phyloP scores from a whole-genome alignment of 2,888 invertebrate species.

The Syrphus vitripennis region DNA sequence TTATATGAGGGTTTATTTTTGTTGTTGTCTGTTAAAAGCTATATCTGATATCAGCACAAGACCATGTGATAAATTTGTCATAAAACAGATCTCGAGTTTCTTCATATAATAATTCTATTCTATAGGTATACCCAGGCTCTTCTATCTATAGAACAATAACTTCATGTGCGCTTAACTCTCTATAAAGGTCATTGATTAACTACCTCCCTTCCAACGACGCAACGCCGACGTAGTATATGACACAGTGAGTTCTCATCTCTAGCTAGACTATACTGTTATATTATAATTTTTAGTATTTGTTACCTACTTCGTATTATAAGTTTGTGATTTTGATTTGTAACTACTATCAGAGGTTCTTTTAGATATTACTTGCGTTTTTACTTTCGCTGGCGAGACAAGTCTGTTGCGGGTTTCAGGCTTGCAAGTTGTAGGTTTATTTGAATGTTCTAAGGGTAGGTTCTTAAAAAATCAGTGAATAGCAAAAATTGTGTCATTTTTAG shows the following conservation, averaged over 20 bases:
- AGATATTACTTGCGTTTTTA: neutral
- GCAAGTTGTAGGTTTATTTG: neutral
- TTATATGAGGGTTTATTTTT: neutral
- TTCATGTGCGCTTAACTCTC: neutral
- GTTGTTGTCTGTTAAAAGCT: neutral
- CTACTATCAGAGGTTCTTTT: neutral
- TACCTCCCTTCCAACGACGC: neutral
- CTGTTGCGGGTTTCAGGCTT: neutral
- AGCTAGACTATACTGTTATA: neutral
- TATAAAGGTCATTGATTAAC: conserved; percentile 14
- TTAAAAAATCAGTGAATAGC: neutral
- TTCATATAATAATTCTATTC: neutral
- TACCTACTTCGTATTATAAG: neutral
- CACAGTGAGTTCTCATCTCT: neutral
- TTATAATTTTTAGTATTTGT: neutral
- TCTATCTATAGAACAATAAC: conserved; percentile 18
- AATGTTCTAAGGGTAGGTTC: neutral
- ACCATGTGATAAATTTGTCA: neutral
- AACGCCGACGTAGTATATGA: neutral
- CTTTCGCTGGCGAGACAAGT: neutral
- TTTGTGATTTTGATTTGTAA: neutral
- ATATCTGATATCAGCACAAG: neutral
- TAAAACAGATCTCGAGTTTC: neutral
- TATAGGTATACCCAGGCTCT: neutral
- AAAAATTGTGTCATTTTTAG: neutral